Evolutionary conservation across 2,888 invertebrate genomes (phyloP), one percentile per base, ranked within the genome.

Genomic region (Trichopria drosophilae): DNA sequence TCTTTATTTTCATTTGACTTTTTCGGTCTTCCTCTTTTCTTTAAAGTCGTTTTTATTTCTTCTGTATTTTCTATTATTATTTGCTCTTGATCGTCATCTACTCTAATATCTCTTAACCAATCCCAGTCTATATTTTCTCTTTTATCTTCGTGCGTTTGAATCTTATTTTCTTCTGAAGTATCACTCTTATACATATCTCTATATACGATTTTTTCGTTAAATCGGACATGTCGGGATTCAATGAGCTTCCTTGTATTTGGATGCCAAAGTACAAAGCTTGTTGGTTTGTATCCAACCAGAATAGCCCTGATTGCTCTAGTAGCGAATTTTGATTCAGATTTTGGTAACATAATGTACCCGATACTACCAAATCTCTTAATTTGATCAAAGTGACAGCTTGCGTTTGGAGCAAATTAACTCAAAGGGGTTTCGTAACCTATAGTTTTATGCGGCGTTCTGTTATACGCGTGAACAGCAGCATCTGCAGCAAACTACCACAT

Each of bases 221-320:
- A 48, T 19, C 28, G 24, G 3, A 48, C 48, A 42, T 40, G 28
- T 49, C 51, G 24, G 19, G 52, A 23, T 12, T 44, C 41, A 12
- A 52, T 9, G 13, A 46, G 42, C 36, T 40, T 36, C 22, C 41
- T 24, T 6, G 42, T 22, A 9, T 5, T 24, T 24, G 59, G 59
- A 7, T 58, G 46, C 57, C 57, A 59, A 6, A 53, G n/a, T 10
- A 57, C 26, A 42, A 59, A 59, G 4, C 57, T 57, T 4, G 53
- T 57, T 19, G 24, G 9, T n/a, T n/a, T n/a, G n/a, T n/a, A n/a
- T n/a, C n/a, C n/a, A 1, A 60, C 54, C 20, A 52, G 24, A 26
- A 57, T 29, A 7, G 49, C 29, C 29, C 34, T 42, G 19, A 40
- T 51, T n/a, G 29, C 42, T 7, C 28, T 40, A 22, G 52, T 41